A percentile compares a stretch with the other conserved stretches of the same genome.
phyloP scores from a whole-genome alignment of 2,888 invertebrate species.

The Conops quadrifasciatus region DNA sequence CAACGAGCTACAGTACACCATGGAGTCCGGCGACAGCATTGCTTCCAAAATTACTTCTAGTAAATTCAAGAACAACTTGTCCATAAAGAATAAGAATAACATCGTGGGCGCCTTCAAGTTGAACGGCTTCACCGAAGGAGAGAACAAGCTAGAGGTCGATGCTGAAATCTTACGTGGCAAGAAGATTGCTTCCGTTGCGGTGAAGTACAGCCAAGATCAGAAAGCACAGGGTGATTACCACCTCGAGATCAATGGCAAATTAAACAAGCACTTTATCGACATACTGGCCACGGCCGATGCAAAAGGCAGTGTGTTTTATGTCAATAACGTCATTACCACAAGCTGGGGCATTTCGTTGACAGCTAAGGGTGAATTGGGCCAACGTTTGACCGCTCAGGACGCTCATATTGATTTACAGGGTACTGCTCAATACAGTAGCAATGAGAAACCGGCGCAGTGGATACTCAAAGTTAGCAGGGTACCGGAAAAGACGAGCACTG shows the following conservation, averaged over 20 bases:
- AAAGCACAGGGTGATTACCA: conserved; percentile 66
- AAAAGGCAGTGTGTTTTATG: conserved; percentile 58
- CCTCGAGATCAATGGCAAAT: conserved; percentile 69
- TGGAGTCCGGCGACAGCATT: conserved; percentile 41
- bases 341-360: conserved; percentile 59
- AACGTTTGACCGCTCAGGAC: conserved; percentile 55
- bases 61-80: conserved; percentile 48
- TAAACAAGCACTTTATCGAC: conserved; percentile 59
- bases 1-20: conserved; percentile 45
- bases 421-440: conserved; percentile 49
- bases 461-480: conserved; percentile 51
- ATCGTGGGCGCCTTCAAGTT: conserved; percentile 57
- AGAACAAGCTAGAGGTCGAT: conserved; percentile 66
- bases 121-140: conserved; percentile 63
- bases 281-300: conserved; percentile 55
- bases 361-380: conserved; percentile 58
- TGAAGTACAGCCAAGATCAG: conserved; percentile 65
- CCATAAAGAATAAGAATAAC: conserved; percentile 46
- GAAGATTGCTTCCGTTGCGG: conserved; percentile 68
- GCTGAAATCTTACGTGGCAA: conserved; percentile 70
- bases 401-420: conserved; percentile 58
- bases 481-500: conserved; percentile 63
- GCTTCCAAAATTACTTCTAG: conserved; percentile 36
- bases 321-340: conserved; percentile 55
- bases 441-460: conserved; percentile 56